Evolutionary conservation across 2,888 invertebrate genomes (phyloP).

Genomic region (Chalcis sispes): DNA sequence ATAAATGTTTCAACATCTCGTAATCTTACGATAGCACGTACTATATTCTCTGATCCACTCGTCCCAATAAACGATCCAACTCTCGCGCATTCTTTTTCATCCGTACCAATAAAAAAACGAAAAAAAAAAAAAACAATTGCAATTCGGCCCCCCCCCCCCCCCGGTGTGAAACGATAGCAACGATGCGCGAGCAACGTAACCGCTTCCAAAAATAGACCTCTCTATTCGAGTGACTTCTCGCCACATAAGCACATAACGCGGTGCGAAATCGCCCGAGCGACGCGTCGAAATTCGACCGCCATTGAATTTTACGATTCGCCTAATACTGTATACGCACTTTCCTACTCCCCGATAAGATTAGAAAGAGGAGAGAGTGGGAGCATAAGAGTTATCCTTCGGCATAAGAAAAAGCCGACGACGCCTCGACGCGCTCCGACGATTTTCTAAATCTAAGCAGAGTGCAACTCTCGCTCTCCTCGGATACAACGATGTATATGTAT

Average conservation of each 20-base stretch:
- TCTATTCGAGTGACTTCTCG: constrained; percentile 47
- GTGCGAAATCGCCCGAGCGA: neutral
- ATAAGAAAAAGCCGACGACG: neutral
- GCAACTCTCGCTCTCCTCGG: too few relatives aligned
- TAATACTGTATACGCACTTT: neutral
- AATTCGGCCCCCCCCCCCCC: neutral
- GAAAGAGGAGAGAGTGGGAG: too few relatives aligned
- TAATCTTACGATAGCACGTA: neutral
- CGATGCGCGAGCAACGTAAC: too few relatives aligned
- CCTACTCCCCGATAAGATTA: constrained; percentile 8
- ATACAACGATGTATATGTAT: too few relatives aligned
- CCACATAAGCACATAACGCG: constrained; percentile 39
- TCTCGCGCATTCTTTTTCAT: neutral
- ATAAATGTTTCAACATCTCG: constrained; percentile 32
- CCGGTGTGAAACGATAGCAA: neutral
- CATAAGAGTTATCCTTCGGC: too few relatives aligned
- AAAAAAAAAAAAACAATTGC: neutral
- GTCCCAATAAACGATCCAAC: constrained; percentile 16
- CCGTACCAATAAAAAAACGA: too few relatives aligned
- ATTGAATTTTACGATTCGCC: constrained; percentile 49
- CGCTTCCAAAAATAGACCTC: constrained; percentile 44
- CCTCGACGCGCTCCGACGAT: constrained; percentile 2
- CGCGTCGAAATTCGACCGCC: constrained; percentile 17
- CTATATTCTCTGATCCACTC: neutral
- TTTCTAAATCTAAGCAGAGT: constrained; percentile 33